Evolutionary conservation across 37 sponge, comb jelly and placozoan genomes (phyloP), one percentile per base, ranked within the genome.

Genomic region (Haliclona indistincta): DNA sequence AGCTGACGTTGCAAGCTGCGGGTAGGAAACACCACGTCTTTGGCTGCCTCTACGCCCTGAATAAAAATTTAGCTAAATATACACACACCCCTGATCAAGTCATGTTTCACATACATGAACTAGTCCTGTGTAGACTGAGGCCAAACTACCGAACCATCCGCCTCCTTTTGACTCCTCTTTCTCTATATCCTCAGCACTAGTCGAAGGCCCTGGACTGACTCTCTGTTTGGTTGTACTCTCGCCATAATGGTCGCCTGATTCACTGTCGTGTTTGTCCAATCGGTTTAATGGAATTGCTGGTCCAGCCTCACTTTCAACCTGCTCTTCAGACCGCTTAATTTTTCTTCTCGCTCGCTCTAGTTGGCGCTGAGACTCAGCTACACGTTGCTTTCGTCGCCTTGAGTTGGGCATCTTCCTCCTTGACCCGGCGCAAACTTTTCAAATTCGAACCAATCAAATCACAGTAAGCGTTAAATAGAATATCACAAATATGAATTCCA

Each of bases 21-120:
- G 22, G 90, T 80, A 0, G 90, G 90, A 37, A 89, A 89, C 47
- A 89, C 54, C 17, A 58, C 62, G 25, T 89, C 81, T 45, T 80
- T 89, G 23, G 85, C 90, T 5, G 41, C 52, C n/a, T 84, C 81
- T 23, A 89, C 65, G 4, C 84, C 66, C 89, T 88, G 58, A 3
- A 47, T 42, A 41, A 42, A 52, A 35, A 37, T 54, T 32, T 30
- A 35, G 39, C 15, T 29, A 28, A 36, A 74, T 2, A 38, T 25
- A 54, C 25, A 44, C 15, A 17, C 51, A 47, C 15, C 15, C 13
- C 51, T 47, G 13, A 47, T 47, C 15, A 17, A 58, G 25, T 58
- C 7, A 7, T 20, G 22, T 25, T 58, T 25, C 25, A 58, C 60
- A 8, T 20, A 25, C 60, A 8, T 58, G 13, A 58, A 6, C 26